phyloP scores from a whole-genome alignment of 2,888 invertebrate species.

The Tinea pellionella region DNA sequence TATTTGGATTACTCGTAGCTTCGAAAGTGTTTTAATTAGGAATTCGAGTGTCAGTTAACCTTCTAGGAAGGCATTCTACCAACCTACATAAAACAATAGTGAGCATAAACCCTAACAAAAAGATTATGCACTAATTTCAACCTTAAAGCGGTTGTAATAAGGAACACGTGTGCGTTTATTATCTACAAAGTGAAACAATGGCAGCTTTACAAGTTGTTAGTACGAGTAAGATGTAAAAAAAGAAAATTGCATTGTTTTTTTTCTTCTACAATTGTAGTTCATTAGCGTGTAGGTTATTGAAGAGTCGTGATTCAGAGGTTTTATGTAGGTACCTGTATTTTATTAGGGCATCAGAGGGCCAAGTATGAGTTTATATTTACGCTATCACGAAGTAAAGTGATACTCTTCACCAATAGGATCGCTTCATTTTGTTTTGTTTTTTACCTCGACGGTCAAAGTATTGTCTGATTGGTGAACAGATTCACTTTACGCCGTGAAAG shows the following conservation, averaged over 20 bases:
- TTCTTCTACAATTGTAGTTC: not conserved
- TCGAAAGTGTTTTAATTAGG: not conserved
- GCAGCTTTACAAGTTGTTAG: not conserved
- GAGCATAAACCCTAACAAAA: not conserved
- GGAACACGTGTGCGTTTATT: not conserved
- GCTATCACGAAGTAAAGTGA: too few relatives aligned
- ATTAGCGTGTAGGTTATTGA: not conserved
- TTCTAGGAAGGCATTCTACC: not conserved
- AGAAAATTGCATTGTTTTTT: not conserved
- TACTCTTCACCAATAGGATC: too few relatives aligned
- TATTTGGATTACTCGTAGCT: too few relatives aligned
- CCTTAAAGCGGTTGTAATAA: not conserved
- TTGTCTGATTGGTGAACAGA: too few relatives aligned
- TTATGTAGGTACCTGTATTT: too few relatives aligned
- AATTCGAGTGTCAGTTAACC: not conserved
- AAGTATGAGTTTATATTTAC: too few relatives aligned
- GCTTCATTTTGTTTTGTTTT: too few relatives aligned
- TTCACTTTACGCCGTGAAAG: too few relatives aligned
- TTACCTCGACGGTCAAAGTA: too few relatives aligned
- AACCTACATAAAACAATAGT: not conserved
- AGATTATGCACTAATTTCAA: not conserved
- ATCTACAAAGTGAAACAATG: not conserved
- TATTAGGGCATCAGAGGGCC: too few relatives aligned
- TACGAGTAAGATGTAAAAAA: not conserved
- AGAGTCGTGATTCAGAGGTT: too few relatives aligned